phyloP scores from a whole-genome alignment of 2,888 invertebrate genomes.

The Sminthurides aquaticus region DNA sequence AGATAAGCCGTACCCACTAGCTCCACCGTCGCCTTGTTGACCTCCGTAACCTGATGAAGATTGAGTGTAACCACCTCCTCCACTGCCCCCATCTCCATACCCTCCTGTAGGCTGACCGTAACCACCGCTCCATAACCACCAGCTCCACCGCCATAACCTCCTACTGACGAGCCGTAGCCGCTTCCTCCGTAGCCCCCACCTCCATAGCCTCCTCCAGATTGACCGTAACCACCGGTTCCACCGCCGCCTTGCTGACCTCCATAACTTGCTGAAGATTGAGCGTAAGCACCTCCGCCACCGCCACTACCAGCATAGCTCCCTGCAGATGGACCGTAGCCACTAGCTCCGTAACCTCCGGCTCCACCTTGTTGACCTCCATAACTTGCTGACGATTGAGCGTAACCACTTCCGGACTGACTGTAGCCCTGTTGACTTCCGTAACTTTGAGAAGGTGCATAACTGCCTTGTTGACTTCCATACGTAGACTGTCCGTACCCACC shows the following conservation, averaged over 20 bases:
- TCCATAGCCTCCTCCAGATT: slow-evolving; percentile 3
- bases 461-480: too few relatives aligned
- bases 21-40: not conserved
- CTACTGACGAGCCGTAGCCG: not conserved
- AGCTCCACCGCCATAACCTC: not conserved
- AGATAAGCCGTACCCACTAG: not conserved
- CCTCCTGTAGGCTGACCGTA: not conserved
- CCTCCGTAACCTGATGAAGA: not conserved
- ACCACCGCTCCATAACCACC: slow-evolving; percentile 1
- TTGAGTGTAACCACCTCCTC: not conserved
- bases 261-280: not conserved
- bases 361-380: not conserved
- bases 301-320: not conserved
- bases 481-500: not conserved
- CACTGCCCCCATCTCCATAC: too few relatives aligned
- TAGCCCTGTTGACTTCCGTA: too few relatives aligned
- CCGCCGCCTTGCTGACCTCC: not conserved
- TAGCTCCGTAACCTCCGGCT: not conserved
- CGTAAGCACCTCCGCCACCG: not conserved
- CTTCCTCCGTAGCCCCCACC: slow-evolving; percentile 4
- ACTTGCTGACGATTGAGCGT: not conserved
- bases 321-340: not conserved
- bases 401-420: too few relatives aligned
- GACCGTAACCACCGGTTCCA: not conserved
- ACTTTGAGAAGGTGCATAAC: too few relatives aligned